These are phyloP conservation scores for Saiga tatarica DNA, from an alignment of 2,113 vertebrate species.

Conservation along the genomic window DNA sequence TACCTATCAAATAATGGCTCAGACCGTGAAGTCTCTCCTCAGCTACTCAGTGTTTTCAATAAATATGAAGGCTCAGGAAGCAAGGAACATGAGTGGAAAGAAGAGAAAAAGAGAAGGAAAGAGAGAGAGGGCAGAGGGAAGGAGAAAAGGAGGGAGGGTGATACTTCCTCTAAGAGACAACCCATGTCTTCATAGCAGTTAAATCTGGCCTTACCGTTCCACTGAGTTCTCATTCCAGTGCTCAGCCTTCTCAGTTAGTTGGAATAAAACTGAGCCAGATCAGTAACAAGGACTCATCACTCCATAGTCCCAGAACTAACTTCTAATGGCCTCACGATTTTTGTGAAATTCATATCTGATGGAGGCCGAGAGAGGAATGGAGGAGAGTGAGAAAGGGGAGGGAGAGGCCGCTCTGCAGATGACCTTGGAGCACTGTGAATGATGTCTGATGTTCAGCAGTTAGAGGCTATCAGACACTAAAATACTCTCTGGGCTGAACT, in stretches of 20 bases:
- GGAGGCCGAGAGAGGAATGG: neutral
- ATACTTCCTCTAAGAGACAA: neutral
- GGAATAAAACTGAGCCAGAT: conserved; percentile 34
- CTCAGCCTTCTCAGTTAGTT: neutral
- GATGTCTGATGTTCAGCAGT: conserved; percentile 64
- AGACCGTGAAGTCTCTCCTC: neutral
- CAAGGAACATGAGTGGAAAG: neutral
- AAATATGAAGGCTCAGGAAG: neutral
- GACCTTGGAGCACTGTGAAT: conserved; percentile 68
- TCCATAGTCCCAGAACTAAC: neutral
- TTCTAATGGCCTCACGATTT: conserved; percentile 9
- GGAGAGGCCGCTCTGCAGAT: conserved; percentile 40
- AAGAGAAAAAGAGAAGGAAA: neutral
- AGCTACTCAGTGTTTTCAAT: neutral
- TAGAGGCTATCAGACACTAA: conserved; percentile 74
- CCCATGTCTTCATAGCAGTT: neutral
- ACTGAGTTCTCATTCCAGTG: neutral
- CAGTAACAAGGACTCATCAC: conserved; percentile 44
- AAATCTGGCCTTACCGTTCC: neutral
- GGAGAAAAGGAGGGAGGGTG: rapidly evolving
- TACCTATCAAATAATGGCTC: neutral
- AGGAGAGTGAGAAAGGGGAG: neutral
- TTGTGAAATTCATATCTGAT: conserved; percentile 45
- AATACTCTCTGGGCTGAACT: conserved; percentile 67
- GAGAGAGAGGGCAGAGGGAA: neutral